Conservation (phyloP, 2,888 invertebrate genomes). For the Hydropsyche betteni region DNA sequence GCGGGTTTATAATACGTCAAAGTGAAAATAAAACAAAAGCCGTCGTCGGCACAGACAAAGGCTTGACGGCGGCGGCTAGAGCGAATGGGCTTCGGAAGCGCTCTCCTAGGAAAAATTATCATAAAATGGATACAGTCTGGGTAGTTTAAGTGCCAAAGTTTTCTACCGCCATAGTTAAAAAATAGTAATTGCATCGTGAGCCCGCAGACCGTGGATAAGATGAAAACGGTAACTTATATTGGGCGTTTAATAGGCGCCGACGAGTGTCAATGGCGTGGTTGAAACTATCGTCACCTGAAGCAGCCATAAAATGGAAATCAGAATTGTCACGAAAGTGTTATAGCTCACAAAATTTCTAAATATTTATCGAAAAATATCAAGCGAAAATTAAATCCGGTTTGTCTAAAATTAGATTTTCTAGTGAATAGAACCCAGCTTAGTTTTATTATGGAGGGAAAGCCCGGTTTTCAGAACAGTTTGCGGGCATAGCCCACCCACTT, state of each 20-base stretch:
- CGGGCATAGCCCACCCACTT: conserved; percentile 34
- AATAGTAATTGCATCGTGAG: conserved; percentile 38
- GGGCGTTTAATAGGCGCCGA: conserved; percentile 14
- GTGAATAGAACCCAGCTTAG: conserved; percentile 41
- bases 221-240: conserved; percentile 23
- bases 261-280: neutral
- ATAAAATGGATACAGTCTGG: conserved; percentile 42
- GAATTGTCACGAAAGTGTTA: too few relatives aligned
- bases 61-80: neutral
- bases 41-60: neutral
- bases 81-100: conserved; percentile 19
- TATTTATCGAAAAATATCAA: too few relatives aligned
- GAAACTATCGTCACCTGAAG: too few relatives aligned
- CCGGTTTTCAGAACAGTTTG: conserved; percentile 42
- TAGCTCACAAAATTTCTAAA: too few relatives aligned
- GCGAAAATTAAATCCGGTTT: neutral
- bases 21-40: conserved; percentile 21
- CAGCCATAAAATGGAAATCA: too few relatives aligned
- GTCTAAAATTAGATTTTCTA: conserved; percentile 34
- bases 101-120: conserved; percentile 41
- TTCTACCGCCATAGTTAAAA: conserved; percentile 34
- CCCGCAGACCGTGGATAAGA: conserved; percentile 24
- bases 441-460: conserved; percentile 43
- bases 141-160: conserved; percentile 42
- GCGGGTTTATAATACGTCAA: conserved; percentile 1